Conservation (phyloP, 2,113 vertebrate species). For the Hyla sarda region DNA sequence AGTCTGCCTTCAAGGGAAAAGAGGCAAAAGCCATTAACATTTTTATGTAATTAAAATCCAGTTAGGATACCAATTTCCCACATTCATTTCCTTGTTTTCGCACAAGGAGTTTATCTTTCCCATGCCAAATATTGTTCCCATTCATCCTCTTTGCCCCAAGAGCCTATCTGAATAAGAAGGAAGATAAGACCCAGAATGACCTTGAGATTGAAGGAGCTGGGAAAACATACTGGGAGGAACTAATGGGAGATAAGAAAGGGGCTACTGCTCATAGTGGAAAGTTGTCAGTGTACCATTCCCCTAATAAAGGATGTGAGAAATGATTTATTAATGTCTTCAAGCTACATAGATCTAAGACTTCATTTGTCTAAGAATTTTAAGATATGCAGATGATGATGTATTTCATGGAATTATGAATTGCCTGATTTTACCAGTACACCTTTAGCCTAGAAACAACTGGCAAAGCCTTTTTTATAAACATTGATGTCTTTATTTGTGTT, state of each 20-base stretch:
- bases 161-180: slow-evolving; percentile 23
- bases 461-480: neutral
- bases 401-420: neutral
- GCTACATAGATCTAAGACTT: neutral
- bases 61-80: slow-evolving; percentile 40
- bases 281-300: slow-evolving; percentile 1
- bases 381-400: neutral
- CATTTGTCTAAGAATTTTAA: neutral
- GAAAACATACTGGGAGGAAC: neutral
- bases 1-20: slow-evolving; percentile 39
- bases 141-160: slow-evolving; percentile 42
- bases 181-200: slow-evolving; percentile 42
- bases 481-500: slow-evolving; percentile 11
- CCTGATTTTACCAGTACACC: neutral
- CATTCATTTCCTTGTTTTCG: slow-evolving; percentile 42
- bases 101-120: slow-evolving; percentile 47
- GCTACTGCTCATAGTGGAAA: slow-evolving; percentile 24
- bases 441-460: neutral
- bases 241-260: slow-evolving; percentile 34
- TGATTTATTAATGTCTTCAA: slow-evolving; percentile 34
- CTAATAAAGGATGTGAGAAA: slow-evolving; percentile 1
- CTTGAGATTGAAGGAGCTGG: slow-evolving; percentile 39
- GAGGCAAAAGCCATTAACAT: slow-evolving; percentile 34
- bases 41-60: slow-evolving; percentile 53
- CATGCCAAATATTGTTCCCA: slow-evolving; percentile 44